These are phyloP conservation scores for Phallusia fumigata DNA, from an alignment of 23 tunicate species.

Conservation along the genomic window DNA sequence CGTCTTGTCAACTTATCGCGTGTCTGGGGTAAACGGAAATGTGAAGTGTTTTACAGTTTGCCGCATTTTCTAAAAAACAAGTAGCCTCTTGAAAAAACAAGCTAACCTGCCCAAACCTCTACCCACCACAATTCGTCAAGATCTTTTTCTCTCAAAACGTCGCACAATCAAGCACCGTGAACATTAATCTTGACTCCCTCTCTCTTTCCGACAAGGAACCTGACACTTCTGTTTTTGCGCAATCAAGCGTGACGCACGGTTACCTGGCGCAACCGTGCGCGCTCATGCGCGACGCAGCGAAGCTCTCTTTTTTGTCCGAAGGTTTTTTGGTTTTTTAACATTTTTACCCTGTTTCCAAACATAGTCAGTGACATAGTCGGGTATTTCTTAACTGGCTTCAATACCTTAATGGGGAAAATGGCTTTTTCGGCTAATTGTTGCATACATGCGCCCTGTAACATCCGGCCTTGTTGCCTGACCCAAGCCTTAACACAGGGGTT, in stretches of 20 bases:
- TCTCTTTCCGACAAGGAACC: not conserved
- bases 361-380: too few species aligned
- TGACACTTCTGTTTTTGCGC: constrained; percentile 14
- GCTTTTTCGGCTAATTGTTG: too few species aligned
- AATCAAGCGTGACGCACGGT: not conserved
- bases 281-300: not conserved
- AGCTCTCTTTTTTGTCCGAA: not conserved
- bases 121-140: too few species aligned
- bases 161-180: not conserved
- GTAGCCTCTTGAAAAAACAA: not conserved
- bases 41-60: not conserved
- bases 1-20: too few species aligned
- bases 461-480: too few species aligned
- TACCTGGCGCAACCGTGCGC: not conserved
- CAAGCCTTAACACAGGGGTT: too few species aligned
- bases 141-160: not conserved
- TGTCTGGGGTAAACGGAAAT: too few species aligned
- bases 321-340: too few species aligned
- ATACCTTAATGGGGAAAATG: too few species aligned
- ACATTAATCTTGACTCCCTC: not conserved
- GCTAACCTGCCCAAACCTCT: not conserved
- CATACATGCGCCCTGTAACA: too few species aligned
- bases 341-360: too few species aligned
- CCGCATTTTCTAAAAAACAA: not conserved
- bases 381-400: too few species aligned